Conservation (phyloP, 2,888 invertebrate genomes). For the Altica lythri region DNA sequence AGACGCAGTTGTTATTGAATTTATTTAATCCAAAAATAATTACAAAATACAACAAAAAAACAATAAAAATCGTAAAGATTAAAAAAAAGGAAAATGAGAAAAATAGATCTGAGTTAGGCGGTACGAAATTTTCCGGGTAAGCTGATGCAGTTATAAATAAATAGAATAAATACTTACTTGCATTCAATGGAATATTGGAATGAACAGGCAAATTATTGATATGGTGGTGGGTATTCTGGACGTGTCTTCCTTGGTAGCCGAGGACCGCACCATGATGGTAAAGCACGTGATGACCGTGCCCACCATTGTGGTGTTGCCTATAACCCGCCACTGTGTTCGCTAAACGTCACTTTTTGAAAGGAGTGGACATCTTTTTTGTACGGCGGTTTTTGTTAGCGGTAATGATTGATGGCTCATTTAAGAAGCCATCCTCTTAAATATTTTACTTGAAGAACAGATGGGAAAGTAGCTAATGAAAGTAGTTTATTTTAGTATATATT, state of each 20-base stretch:
- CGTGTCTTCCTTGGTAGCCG: slow-evolving; percentile 54
- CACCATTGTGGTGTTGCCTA: slow-evolving; percentile 54
- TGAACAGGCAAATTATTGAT: slow-evolving; percentile 46
- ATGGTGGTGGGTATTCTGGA: slow-evolving; percentile 52
- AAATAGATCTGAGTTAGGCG: too few species aligned
- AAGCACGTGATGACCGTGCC: slow-evolving; percentile 55
- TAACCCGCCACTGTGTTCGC: slow-evolving; percentile 55
- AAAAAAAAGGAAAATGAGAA: too few species aligned
- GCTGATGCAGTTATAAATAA: too few species aligned
- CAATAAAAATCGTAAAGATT: too few species aligned
- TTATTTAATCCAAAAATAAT: too few species aligned
- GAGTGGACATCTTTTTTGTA: slow-evolving; percentile 26
- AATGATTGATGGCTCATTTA: slow-evolving; percentile 13
- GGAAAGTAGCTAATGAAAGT: too few species aligned
- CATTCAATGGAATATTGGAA: slow-evolving; percentile 54
- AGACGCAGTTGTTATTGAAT: too few species aligned
- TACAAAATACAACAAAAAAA: too few species aligned
- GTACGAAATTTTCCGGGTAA: too few species aligned
- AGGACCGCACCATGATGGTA: slow-evolving; percentile 53
- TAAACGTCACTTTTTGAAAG: slow-evolving; percentile 44
- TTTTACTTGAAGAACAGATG: too few species aligned
- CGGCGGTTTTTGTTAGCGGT: slow-evolving; percentile 5
- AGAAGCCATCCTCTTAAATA: slow-evolving; percentile 4
- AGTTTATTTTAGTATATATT: too few species aligned
- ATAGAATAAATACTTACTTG: slow-evolving; percentile 53